Percentiles rank a stretch among this genome's conserved stretches.
Conservation (phyloP, 1,140 invertebrate genomes). For the Heliconius hermathena region DNA sequence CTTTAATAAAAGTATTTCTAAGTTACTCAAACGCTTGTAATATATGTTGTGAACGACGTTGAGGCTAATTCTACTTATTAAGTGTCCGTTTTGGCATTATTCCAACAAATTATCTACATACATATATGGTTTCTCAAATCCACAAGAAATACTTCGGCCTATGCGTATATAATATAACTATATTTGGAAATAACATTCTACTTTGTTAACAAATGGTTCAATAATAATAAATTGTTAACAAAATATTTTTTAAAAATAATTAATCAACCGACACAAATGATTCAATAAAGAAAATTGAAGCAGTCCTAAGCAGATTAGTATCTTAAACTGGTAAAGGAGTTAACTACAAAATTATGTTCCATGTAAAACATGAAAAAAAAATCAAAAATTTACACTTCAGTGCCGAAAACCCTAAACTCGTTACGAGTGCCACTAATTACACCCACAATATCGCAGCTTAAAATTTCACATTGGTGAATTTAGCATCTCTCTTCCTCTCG, state of each 20-base stretch:
- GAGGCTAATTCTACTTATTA: not conserved
- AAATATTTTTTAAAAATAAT: not conserved
- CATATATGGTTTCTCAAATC: not conserved
- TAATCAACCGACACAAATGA: not conserved
- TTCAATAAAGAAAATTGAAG: not conserved
- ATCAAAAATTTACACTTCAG: constrained; percentile 65
- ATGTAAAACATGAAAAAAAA: constrained; percentile 46
- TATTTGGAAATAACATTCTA: too few species aligned
- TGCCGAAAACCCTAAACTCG: constrained; percentile 65
- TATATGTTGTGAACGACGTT: not conserved
- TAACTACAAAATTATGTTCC: not conserved
- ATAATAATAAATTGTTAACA: too few species aligned
- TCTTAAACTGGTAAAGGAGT: not conserved
- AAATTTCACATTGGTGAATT: constrained; percentile 60
- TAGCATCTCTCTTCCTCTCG: constrained; percentile 50
- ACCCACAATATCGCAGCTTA: constrained; percentile 69
- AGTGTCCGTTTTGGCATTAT: not conserved
- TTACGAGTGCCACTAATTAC: constrained; percentile 75
- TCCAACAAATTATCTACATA: not conserved
- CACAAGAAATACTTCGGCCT: not conserved
- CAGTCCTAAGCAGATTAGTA: not conserved
- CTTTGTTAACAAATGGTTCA: too few species aligned
- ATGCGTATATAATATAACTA: too few species aligned
- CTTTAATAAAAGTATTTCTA: too few species aligned
- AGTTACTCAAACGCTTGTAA: not conserved